A percentile compares a stretch with the other conserved stretches of the same genome.
phyloP scores from a whole-genome alignment of 2,797 vertebrate genomes.

The Bradypodion ventrale region DNA sequence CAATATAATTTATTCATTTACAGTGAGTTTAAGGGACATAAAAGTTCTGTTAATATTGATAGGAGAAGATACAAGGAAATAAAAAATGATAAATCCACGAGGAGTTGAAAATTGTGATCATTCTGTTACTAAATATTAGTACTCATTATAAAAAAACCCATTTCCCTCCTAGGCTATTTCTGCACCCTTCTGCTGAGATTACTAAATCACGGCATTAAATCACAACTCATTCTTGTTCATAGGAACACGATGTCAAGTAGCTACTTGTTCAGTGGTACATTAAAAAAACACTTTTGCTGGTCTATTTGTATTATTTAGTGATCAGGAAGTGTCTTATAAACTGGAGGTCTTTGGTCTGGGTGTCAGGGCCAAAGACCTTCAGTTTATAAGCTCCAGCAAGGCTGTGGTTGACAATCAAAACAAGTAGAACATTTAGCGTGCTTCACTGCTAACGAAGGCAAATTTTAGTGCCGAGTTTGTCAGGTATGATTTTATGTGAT shows the following conservation, averaged over 20 bases:
- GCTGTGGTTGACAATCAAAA: not conserved
- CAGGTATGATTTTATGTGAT: constrained; percentile 19
- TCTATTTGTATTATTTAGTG: not conserved
- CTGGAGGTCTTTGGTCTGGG: too few relatives aligned
- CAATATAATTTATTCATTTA: too few relatives aligned
- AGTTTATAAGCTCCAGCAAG: not conserved
- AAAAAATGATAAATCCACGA: too few relatives aligned
- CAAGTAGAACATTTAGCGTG: not conserved
- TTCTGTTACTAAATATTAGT: too few relatives aligned
- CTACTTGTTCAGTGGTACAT: not conserved
- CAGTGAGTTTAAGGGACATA: too few relatives aligned
- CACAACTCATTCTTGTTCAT: not conserved
- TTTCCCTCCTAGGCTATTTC: too few relatives aligned
- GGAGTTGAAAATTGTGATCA: too few relatives aligned
- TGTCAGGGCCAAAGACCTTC: not conserved
- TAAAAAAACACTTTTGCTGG: not conserved
- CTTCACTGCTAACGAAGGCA: not conserved
- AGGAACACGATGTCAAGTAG: not conserved
- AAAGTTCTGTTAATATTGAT: too few relatives aligned
- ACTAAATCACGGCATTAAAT: not conserved
- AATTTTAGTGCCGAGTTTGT: constrained; percentile 24
- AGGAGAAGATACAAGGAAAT: too few relatives aligned
- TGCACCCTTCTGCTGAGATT: too few relatives aligned
- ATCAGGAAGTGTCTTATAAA: not conserved
- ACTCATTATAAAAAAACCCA: too few relatives aligned